Conservation (phyloP, 30 jellyfish, hydroid and myxozoan species). For the Turritopsis dohrnii region DNA sequence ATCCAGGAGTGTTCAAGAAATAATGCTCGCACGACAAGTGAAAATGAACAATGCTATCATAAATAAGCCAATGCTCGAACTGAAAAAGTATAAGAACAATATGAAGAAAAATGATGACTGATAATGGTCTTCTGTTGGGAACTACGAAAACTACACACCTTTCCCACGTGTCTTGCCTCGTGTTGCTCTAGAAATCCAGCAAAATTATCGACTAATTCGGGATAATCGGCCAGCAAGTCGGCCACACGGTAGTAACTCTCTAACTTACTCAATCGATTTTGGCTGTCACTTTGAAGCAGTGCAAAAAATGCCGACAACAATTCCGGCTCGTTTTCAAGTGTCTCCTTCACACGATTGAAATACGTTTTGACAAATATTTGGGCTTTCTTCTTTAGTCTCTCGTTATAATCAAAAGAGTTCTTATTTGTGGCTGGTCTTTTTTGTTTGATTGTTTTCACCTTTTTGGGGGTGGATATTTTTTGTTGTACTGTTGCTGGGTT, state of each 20-base stretch:
- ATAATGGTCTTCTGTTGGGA: too few relatives aligned
- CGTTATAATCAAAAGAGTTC: constrained; percentile 18
- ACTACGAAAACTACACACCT: constrained; percentile 42
- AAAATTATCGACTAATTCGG: constrained; percentile 71
- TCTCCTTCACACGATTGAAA: constrained; percentile 30
- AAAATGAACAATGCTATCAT: constrained; percentile 17
- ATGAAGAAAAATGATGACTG: too few relatives aligned
- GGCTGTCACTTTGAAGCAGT: constrained; percentile 16
- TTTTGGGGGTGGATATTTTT: background rate
- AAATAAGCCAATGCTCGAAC: constrained; percentile 35
- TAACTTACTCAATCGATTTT: background rate
- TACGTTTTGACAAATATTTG: constrained; percentile 24
- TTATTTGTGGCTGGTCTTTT: background rate
- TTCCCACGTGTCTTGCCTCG: constrained; percentile 78
- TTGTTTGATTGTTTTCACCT: background rate
- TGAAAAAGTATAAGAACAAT: background rate
- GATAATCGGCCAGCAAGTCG: constrained; percentile 54
- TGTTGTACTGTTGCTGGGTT: background rate
- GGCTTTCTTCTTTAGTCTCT: constrained; percentile 22
- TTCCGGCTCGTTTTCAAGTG: constrained; percentile 25
- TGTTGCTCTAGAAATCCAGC: constrained; percentile 82
- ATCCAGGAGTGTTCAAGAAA: constrained; percentile 40
- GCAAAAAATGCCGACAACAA: constrained; percentile 3
- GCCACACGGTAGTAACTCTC: constrained; percentile 49
- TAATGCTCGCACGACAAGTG: constrained; percentile 42